Evolutionary conservation across 1,140 invertebrate genomes (phyloP).

Genomic region (Yoshiicerus persimilis): DNA sequence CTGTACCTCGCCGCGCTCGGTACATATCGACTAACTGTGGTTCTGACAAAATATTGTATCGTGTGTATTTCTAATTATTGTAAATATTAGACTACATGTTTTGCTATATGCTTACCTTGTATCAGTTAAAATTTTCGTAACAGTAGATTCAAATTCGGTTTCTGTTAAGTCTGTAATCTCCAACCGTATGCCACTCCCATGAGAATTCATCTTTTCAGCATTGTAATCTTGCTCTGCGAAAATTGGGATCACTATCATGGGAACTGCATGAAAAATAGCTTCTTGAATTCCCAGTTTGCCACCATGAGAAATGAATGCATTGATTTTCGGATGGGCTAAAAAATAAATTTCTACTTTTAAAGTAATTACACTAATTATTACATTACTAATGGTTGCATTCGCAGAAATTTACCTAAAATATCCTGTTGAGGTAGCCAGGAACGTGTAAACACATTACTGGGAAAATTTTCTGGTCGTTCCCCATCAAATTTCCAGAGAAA

Average conservation of each 20-base stretch:
- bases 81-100: not conserved
- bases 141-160: not conserved
- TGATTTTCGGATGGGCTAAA: constrained; percentile 42
- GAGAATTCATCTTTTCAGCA: not conserved
- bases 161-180: not conserved
- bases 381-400: not conserved
- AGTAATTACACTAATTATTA: not conserved
- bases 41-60: no score
- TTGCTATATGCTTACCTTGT: not conserved
- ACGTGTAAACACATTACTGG: constrained; percentile 34
- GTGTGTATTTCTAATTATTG: no score
- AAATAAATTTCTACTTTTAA: not conserved
- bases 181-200: not conserved
- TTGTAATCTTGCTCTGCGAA: constrained; percentile 46
- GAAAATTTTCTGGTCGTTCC: constrained; percentile 10
- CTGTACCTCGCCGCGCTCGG: no score
- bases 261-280: constrained; percentile 29
- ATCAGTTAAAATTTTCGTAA: not conserved
- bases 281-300: constrained; percentile 40
- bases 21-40: no score
- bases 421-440: constrained; percentile 48
- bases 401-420: constrained; percentile 43
- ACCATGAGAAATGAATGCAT: constrained; percentile 42
- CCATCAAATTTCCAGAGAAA: constrained; percentile 47
- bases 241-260: constrained; percentile 28